phyloP scores from a whole-genome alignment of 1,140 invertebrate genomes.

The Globodera ellingtonae region DNA sequence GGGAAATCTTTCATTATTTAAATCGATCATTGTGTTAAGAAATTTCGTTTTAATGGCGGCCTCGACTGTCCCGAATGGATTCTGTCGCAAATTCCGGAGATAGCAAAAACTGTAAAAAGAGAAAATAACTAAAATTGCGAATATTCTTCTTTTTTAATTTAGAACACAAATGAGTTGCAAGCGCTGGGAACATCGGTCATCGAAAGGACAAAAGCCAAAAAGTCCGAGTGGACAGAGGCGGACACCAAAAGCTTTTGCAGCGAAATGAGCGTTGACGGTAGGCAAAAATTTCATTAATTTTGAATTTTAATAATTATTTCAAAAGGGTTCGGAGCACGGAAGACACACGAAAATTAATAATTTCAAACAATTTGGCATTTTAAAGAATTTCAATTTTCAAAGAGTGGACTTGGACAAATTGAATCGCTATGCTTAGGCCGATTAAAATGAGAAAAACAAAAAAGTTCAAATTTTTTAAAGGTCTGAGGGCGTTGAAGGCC shows the following conservation, averaged over 20 bases:
- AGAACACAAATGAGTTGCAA: conserved; percentile 12
- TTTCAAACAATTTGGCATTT: too few relatives aligned
- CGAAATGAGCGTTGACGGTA: conserved; percentile 7
- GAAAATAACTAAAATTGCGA: conserved; percentile 46
- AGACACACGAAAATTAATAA: too few relatives aligned
- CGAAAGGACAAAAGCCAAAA: conserved; percentile 31
- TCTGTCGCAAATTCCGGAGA: conserved; percentile 47
- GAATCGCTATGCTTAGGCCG: too few relatives aligned
- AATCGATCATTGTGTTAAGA: neutral
- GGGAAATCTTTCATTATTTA: too few relatives aligned
- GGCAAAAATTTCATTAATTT: too few relatives aligned
- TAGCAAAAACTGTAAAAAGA: conserved; percentile 42
- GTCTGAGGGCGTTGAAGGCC: conserved; percentile 40
- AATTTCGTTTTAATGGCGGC: conserved; percentile 50
- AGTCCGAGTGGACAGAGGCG: conserved; percentile 24
- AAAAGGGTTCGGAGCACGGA: too few relatives aligned
- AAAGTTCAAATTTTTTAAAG: conserved; percentile 18
- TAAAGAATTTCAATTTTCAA: too few relatives aligned
- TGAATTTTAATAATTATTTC: too few relatives aligned
- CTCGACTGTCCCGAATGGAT: conserved; percentile 52
- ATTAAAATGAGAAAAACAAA: too few relatives aligned
- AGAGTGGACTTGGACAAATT: too few relatives aligned
- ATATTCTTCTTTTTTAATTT: neutral
- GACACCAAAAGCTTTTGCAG: conserved; percentile 8
- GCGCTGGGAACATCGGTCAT: conserved; percentile 17